Percentiles rank a stretch among this genome's conserved stretches.
phyloP scores from a whole-genome alignment of 2,113 vertebrate genomes.

The Pterocles gutturalis region DNA sequence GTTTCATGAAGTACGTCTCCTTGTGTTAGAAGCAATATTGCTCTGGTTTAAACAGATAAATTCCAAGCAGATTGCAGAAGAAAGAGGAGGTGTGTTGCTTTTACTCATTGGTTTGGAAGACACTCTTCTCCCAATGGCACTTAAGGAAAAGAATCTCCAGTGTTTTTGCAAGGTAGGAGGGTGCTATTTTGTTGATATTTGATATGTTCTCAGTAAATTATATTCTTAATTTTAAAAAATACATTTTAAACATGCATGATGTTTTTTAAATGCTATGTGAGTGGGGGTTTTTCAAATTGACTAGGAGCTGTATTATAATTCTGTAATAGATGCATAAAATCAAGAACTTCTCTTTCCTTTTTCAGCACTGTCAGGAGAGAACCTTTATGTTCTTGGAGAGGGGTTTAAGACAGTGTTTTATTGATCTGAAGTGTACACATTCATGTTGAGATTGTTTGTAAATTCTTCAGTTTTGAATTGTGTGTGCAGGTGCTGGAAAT shows the following conservation, averaged over 20 bases:
- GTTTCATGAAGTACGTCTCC: constrained; percentile 86
- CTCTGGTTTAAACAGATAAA: constrained; percentile 64
- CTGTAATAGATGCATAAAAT: not conserved
- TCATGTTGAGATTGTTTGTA: not conserved
- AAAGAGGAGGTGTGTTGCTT: not conserved
- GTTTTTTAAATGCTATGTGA: not conserved
- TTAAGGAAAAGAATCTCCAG: constrained; percentile 85
- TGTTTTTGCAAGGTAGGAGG: constrained; percentile 88
- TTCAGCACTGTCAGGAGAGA: not conserved
- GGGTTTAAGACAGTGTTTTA: not conserved
- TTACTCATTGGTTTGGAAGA: constrained; percentile 73
- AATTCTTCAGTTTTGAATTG: not conserved
- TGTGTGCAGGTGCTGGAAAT: constrained; percentile 83
- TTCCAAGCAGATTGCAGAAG: constrained; percentile 8
- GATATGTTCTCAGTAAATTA: not conserved
- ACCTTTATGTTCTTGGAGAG: not conserved
- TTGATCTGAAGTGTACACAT: not conserved
- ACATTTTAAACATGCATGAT: not conserved
- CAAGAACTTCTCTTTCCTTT: not conserved
- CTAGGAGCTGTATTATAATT: not conserved
- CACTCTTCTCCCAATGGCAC: constrained; percentile 78
- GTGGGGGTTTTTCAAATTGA: not conserved
- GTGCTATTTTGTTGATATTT: not conserved
- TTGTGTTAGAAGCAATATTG: constrained; percentile 80
- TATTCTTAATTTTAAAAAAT: not conserved